Conservation (phyloP, 2,797 vertebrate genomes). For the Hybognathus amarus region DNA sequence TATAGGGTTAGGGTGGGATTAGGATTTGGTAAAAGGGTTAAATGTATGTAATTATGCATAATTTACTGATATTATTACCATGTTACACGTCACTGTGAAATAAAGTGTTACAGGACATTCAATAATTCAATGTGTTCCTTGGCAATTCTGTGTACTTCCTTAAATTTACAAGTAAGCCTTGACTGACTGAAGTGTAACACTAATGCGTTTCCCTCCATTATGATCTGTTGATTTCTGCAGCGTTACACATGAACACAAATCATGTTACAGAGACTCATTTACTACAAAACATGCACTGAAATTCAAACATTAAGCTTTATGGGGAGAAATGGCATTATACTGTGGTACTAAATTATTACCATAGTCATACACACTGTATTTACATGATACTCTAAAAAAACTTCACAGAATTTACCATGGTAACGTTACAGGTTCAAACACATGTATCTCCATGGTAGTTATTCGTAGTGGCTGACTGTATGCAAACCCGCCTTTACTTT, state of each 20-base stretch:
- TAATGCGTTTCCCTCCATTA: neutral
- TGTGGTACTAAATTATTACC: neutral
- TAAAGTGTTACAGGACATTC: neutral
- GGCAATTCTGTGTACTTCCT: too few species aligned
- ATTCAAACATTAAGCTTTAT: neutral
- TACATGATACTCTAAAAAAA: neutral
- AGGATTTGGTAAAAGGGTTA: too few species aligned
- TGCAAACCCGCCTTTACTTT: neutral
- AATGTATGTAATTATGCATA: too few species aligned
- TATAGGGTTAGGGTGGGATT: too few species aligned
- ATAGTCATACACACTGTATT: neutral
- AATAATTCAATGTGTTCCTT: neutral
- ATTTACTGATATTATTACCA: too few species aligned
- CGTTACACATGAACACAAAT: neutral
- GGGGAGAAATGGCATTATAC: accelerated
- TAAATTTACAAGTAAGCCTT: neutral
- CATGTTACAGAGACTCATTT: neutral
- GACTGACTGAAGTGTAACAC: neutral
- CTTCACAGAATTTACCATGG: neutral
- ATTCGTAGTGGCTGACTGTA: neutral
- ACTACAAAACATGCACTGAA: neutral
- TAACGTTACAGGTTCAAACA: neutral
- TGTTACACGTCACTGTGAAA: too few species aligned
- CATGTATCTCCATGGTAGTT: neutral
- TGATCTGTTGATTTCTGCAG: neutral